Evolutionary conservation across 2,888 invertebrate species (phyloP).

Genomic region (Allacma fusca): DNA sequence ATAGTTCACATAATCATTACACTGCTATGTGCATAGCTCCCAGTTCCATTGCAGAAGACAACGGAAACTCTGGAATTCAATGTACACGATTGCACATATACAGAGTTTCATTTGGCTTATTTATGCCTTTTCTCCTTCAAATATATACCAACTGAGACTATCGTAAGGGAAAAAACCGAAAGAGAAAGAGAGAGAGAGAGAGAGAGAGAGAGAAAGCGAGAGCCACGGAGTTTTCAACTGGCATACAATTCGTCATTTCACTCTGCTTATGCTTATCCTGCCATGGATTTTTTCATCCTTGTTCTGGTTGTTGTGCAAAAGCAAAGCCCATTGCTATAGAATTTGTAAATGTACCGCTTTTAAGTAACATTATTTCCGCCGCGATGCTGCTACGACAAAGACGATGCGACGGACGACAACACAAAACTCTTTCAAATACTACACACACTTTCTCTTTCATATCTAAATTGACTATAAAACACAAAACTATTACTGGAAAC

Average conservation of each 20-base stretch:
- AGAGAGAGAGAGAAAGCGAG: neutral
- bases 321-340: constrained; percentile 4
- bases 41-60: neutral
- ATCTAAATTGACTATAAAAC: constrained; percentile 16
- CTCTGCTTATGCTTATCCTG: constrained; percentile 18
- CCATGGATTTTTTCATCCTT: neutral
- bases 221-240: neutral
- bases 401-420: constrained; percentile 12
- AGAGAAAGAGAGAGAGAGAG: neutral
- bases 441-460: constrained; percentile 16
- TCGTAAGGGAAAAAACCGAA: neutral
- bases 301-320: neutral
- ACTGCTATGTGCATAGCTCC: neutral
- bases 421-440: constrained; percentile 3
- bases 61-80: constrained; percentile 5
- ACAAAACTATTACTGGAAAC: constrained; percentile 8
- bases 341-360: constrained; percentile 16
- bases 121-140: constrained; percentile 16
- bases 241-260: constrained; percentile 20
- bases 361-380: constrained; percentile 26
- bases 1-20: constrained; percentile 32
- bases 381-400: constrained; percentile 18
- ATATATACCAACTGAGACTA: neutral
- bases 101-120: constrained; percentile 29
- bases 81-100: neutral